phyloP scores from a whole-genome alignment of 1,140 invertebrate species.

The Dolichoris vasculosae region DNA sequence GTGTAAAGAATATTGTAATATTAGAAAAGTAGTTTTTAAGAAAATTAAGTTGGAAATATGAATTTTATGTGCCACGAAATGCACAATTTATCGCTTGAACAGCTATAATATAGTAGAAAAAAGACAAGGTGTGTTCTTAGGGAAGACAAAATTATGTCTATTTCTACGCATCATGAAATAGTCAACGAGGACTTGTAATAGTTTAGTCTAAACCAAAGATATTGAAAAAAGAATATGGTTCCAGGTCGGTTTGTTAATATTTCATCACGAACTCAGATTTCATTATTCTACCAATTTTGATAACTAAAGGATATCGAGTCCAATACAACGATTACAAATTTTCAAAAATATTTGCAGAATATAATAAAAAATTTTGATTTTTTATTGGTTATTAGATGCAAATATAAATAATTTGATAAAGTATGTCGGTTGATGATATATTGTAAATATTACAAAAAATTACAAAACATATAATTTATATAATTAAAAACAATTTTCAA shows the following conservation, averaged over 20 bases:
- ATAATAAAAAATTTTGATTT: neutral
- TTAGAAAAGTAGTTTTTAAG: neutral
- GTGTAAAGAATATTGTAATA: neutral
- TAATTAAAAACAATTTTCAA: no score
- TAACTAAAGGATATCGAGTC: neutral
- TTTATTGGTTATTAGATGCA: neutral
- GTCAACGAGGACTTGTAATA: neutral
- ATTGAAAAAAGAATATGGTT: neutral
- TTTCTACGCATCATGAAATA: neutral
- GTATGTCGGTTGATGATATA: no score
- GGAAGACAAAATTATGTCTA: neutral
- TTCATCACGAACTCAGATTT: neutral
- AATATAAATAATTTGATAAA: no score
- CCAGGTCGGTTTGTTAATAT: neutral
- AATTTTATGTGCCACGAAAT: neutral
- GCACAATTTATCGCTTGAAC: neutral
- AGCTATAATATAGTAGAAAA: neutral
- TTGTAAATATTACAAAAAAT: no score
- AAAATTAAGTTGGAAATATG: neutral
- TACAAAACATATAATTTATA: no score
- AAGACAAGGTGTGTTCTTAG: neutral
- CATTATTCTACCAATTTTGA: neutral
- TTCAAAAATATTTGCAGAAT: neutral
- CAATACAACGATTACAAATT: neutral
- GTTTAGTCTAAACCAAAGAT: neutral